These are phyloP conservation scores for Charanyca ferruginea DNA, from an alignment of 2,888 invertebrate species.

Conservation along the genomic window DNA sequence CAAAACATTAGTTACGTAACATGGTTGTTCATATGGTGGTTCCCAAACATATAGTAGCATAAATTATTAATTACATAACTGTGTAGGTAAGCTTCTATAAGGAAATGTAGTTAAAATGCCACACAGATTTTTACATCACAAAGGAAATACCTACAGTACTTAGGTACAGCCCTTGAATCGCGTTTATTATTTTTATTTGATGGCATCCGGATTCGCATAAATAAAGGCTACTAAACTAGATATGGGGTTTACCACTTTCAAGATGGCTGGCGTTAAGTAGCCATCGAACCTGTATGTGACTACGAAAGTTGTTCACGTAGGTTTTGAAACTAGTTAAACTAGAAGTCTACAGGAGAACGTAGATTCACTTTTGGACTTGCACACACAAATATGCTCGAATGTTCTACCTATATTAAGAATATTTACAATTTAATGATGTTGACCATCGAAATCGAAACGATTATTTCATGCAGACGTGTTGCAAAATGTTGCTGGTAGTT, in stretches of 20 bases:
- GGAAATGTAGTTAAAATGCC: background rate
- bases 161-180: background rate
- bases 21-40: background rate
- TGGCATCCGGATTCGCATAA: background rate
- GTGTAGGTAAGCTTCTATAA: background rate
- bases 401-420: conserved; percentile 1
- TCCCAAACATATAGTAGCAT: background rate
- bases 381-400: conserved; percentile 1
- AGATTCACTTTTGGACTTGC: background rate
- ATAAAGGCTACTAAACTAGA: background rate
- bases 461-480: conserved; percentile 2
- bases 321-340: conserved; percentile 28
- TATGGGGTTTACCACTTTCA: conserved; percentile 5
- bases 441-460: background rate
- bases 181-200: background rate
- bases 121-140: background rate
- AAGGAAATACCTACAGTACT: too few relatives aligned
- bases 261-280: background rate
- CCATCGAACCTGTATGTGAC: background rate
- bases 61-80: background rate
- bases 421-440: background rate
- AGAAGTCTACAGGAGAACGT: conserved; percentile 5
- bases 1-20: too few relatives aligned
- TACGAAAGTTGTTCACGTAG: conserved; percentile 32
- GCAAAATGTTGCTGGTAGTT: conserved; percentile 19